A percentile compares a stretch with the other conserved stretches of the same genome.
These are phyloP conservation scores for Latrodectus elegans DNA, from an alignment of 2,888 invertebrate species.

Conservation along the genomic window DNA sequence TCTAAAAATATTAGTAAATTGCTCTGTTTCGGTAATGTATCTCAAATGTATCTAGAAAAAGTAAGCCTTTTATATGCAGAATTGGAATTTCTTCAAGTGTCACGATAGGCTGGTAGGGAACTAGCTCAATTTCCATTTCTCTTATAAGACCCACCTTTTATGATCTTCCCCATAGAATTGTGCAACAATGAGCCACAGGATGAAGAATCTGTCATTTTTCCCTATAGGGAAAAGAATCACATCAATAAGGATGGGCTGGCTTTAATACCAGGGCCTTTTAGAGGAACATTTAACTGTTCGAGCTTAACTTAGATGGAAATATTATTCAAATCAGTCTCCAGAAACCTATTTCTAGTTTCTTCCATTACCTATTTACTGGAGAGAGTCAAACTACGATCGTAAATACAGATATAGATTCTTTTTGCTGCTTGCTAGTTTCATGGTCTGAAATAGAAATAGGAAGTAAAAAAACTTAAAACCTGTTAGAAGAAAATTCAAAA, in stretches of 20 bases:
- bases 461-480: slow-evolving; percentile 2
- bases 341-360: slow-evolving; percentile 20
- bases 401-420: slow-evolving; percentile 42
- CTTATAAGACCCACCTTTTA: slow-evolving; percentile 1
- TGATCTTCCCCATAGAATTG: slow-evolving; percentile 3
- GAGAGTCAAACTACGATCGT: slow-evolving; percentile 38
- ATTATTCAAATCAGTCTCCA: slow-evolving; percentile 47
- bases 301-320: slow-evolving; percentile 47
- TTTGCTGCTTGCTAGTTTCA: slow-evolving; percentile 4
- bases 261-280: slow-evolving; percentile 47
- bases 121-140: background rate
- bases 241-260: slow-evolving; percentile 27
- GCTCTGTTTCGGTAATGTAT: too few relatives aligned
- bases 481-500: slow-evolving; percentile 21
- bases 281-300: slow-evolving; percentile 46
- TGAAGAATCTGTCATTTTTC: slow-evolving; percentile 13
- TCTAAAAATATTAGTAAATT: too few relatives aligned
- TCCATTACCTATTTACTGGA: slow-evolving; percentile 47
- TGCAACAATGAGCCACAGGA: background rate
- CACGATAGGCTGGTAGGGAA: background rate
- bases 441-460: background rate
- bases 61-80: background rate
- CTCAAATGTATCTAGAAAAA: background rate
- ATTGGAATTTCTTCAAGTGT: slow-evolving; percentile 2
- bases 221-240: slow-evolving; percentile 5